These are phyloP conservation scores for Dinomys branickii DNA, from an alignment of 2,113 vertebrate species.

Conservation along the genomic window DNA sequence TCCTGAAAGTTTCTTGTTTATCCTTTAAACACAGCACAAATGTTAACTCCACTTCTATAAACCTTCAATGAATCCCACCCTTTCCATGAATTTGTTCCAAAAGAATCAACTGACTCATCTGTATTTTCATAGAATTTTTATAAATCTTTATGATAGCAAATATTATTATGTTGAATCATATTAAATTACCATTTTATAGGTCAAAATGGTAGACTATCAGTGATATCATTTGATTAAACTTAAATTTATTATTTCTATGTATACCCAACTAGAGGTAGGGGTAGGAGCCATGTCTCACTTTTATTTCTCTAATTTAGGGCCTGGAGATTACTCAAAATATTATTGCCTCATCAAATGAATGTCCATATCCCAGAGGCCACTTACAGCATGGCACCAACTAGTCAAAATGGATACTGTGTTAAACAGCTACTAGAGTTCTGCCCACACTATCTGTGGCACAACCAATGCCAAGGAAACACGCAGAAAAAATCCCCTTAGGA, in stretches of 20 bases:
- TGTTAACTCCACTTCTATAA: neutral
- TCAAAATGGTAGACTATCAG: slow-evolving; percentile 37
- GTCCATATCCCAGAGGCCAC: neutral
- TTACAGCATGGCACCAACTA: neutral
- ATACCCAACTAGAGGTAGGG: neutral
- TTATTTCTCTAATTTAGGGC: slow-evolving; percentile 10
- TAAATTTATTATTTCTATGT: neutral
- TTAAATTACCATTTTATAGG: slow-evolving; percentile 17
- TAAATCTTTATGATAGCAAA: neutral
- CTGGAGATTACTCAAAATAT: slow-evolving; percentile 29
- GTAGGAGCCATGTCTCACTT: neutral
- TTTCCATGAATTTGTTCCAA: slow-evolving; percentile 37
- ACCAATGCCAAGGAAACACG: neutral
- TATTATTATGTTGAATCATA: neutral
- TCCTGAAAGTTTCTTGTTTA: slow-evolving; percentile 15
- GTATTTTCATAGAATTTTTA: slow-evolving; percentile 27
- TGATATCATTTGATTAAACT: neutral
- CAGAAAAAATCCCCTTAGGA: neutral
- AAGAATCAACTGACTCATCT: slow-evolving; percentile 27
- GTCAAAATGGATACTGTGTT: slow-evolving; percentile 1
- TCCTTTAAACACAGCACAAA: slow-evolving; percentile 27
- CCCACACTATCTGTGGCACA: neutral
- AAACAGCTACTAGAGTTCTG: neutral
- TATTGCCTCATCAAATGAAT: slow-evolving; percentile 26
- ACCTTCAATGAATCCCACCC: neutral